These are phyloP conservation scores for Diabrotica balteata DNA, from an alignment of 2,888 invertebrate genomes.

Conservation along the genomic window DNA sequence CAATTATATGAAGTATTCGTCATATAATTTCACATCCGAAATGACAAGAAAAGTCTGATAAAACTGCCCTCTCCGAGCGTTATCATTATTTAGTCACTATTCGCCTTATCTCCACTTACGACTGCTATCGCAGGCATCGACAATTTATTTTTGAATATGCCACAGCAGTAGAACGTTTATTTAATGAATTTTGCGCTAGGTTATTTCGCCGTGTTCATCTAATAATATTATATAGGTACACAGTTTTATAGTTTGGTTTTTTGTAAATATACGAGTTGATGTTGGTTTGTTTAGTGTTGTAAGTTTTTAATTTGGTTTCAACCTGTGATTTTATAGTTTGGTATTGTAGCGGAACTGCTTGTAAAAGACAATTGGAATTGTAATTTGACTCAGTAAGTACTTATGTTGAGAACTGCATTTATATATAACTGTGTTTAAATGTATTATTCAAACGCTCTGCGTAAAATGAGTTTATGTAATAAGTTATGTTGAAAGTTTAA, in stretches of 20 bases:
- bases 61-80: constrained; percentile 35
- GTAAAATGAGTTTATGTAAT: too few species aligned
- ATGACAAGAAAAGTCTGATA: constrained; percentile 31
- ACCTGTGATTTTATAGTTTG: too few species aligned
- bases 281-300: neutral
- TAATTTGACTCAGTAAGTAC: too few species aligned
- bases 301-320: neutral
- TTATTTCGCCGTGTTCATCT: constrained; percentile 4
- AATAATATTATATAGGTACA: too few species aligned
- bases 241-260: too few species aligned
- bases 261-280: too few species aligned
- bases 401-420: too few species aligned
- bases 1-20: constrained; percentile 19
- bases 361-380: too few species aligned
- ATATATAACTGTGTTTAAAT: too few species aligned
- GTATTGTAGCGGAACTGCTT: too few species aligned
- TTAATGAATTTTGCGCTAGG: constrained; percentile 6
- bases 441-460: too few species aligned
- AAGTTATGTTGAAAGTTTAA: too few species aligned
- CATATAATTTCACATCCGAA: constrained; percentile 28
- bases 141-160: constrained; percentile 34
- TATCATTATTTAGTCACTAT: constrained; percentile 39
- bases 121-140: constrained; percentile 38
- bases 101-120: constrained; percentile 36
- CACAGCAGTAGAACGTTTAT: constrained; percentile 22